Evolutionary conservation across 2,797 vertebrate species (phyloP).

Genomic region (Sebastes oblongus): DNA sequence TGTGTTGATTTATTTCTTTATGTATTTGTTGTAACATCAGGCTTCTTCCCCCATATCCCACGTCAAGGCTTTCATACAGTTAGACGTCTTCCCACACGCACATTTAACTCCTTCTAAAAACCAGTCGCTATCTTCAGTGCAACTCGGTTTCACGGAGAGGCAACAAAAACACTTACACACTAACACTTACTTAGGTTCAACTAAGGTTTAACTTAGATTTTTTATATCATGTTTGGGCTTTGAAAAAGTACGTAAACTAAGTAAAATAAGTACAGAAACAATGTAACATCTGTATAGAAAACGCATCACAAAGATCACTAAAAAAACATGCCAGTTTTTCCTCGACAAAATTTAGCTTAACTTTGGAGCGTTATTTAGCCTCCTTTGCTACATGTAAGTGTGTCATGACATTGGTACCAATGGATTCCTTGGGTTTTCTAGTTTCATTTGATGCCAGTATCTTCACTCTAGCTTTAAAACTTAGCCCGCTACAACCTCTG

Average conservation of each 20-base stretch:
- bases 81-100: neutral
- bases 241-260: neutral
- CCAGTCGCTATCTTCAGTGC: neutral
- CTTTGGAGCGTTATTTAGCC: too few species aligned
- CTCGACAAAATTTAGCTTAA: too few species aligned
- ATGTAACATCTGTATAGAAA: too few species aligned
- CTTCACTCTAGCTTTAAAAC: too few species aligned
- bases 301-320: neutral
- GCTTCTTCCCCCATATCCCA: neutral
- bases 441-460: too few species aligned
- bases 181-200: neutral
- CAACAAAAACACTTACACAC: too few species aligned
- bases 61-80: neutral
- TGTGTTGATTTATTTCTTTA: slow-evolving; percentile 9
- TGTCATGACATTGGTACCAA: too few species aligned
- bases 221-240: neutral
- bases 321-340: neutral
- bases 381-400: too few species aligned
- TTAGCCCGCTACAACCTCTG: too few species aligned
- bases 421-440: too few species aligned
- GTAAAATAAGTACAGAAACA: neutral
- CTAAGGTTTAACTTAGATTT: too few species aligned
- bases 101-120: neutral
- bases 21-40: neutral
- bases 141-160: too few species aligned